phyloP scores from a whole-genome alignment of 2,888 invertebrate species.

The Empis livida region DNA sequence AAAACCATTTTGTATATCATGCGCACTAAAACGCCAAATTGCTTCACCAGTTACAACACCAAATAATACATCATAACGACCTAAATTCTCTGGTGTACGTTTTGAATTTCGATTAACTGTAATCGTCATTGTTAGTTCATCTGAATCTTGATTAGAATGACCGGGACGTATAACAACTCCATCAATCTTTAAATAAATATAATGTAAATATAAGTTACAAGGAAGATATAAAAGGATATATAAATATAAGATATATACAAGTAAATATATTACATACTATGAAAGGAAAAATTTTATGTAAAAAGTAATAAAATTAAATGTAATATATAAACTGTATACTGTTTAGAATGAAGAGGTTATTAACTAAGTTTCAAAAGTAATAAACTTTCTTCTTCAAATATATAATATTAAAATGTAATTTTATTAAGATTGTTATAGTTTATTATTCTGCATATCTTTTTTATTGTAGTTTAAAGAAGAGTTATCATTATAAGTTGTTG shows the following conservation, averaged over 20 bases:
- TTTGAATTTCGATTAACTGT: conserved; percentile 28
- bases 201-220: neutral
- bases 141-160: conserved; percentile 52
- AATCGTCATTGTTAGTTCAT: conserved; percentile 31
- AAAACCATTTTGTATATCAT: conserved; percentile 71
- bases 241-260: neutral
- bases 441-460: no score
- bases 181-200: conserved; percentile 45
- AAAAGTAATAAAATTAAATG: no score
- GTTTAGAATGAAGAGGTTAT: no score
- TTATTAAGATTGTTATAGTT: no score
- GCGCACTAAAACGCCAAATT: conserved; percentile 78
- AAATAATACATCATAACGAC: conserved; percentile 66
- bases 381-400: no score
- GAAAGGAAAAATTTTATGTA: no score
- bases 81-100: conserved; percentile 27
- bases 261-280: no score
- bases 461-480: no score
- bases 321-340: no score
- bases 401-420: no score
- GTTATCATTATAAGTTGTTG: no score
- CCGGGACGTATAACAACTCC: conserved; percentile 86
- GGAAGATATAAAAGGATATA: neutral
- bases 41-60: conserved; percentile 88
- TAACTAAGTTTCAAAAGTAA: no score